Base-by-base conservation (phyloP, 2,113 vertebrate species). In the Phyllostomus discolor region DNA sequence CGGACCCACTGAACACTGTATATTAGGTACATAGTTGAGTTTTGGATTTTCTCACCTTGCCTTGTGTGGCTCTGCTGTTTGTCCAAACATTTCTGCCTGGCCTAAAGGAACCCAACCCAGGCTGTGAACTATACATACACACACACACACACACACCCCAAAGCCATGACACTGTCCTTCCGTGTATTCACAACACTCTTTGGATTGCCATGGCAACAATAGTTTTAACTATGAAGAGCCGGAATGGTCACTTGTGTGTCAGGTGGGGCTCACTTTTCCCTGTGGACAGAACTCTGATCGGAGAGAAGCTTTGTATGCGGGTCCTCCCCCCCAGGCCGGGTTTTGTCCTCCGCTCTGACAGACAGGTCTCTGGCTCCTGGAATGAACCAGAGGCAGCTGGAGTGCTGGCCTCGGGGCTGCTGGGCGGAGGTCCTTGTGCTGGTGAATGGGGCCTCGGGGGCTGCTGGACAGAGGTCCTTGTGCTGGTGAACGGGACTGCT, bases 211-310 rank as follows among this genome's bases (percentile, higher is more conserved):
- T 98, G 96, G 97, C 94, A 98, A 98, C 97, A 95, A 85, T 91
- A 96, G 79, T 98, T 98, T 98, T 98, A 98, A 98, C 98, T 98
- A 98, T 19, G 75, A 97, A 97, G 59, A 98, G 52, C 91, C 92
- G 84, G 97, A 98, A 95, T 12, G 57, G 91, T 97, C 96, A 98
- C 95, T 98, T 97, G 90, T 97, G 0, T 95, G 96, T 98, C 97
- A 97, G 97, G 98, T 97, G 96, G 96, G 95, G 92, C 95, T 97
- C 91, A 2, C 82, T 97, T 97, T 96, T 98, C 98, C 98, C 98
- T 91, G 48, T 95, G 97, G 98, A 98, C 96, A 94, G 69, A 97
- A 95, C 93, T 97, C 96, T 97, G 98, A 97, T 94, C 92, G 76
- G 88, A 97, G 95, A 85, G 96, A 81, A 97, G 96, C 97, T 98